A percentile compares a stretch with the other conserved stretches of the same genome.
These are phyloP conservation scores for Scytalopus superciliaris DNA, from an alignment of 2,113 vertebrate genomes.

Conservation along the genomic window DNA sequence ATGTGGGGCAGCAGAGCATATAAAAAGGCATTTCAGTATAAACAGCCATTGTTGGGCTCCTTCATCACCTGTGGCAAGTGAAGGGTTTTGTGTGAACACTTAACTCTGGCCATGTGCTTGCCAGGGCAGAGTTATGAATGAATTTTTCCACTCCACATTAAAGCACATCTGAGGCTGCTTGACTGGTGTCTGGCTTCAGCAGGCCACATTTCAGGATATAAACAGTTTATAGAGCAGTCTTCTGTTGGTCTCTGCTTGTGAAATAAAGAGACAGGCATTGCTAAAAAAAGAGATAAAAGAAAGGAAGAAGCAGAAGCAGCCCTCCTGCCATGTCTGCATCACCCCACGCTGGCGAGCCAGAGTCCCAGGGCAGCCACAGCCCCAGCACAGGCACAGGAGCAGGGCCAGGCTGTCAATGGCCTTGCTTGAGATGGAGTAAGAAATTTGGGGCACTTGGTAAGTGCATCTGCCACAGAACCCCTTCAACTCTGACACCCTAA, in stretches of 20 bases:
- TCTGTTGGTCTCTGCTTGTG: not conserved
- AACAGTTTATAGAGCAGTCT: not conserved
- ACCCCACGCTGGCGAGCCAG: not conserved
- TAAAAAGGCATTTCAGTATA: not conserved
- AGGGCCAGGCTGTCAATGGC: not conserved
- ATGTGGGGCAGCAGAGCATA: not conserved
- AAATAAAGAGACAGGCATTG: not conserved
- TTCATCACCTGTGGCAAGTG: fast-evolving
- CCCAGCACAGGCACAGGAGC: not conserved
- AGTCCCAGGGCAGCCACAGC: not conserved
- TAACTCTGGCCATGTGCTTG: not conserved
- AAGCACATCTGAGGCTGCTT: not conserved
- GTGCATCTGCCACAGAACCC: not conserved
- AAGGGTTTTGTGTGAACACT: not conserved
- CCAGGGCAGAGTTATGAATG: not conserved
- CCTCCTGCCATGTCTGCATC: not conserved
- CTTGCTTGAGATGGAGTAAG: not conserved
- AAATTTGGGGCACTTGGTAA: not conserved
- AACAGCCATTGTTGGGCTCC: not conserved
- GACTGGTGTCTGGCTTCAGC: not conserved
- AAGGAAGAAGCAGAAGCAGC: not conserved
- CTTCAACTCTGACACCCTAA: not conserved
- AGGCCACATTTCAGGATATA: not conserved
- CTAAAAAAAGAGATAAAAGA: not conserved
- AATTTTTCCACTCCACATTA: not conserved